Conservation (phyloP, 2,797 vertebrate genomes). For the Neostethus bicornis region DNA sequence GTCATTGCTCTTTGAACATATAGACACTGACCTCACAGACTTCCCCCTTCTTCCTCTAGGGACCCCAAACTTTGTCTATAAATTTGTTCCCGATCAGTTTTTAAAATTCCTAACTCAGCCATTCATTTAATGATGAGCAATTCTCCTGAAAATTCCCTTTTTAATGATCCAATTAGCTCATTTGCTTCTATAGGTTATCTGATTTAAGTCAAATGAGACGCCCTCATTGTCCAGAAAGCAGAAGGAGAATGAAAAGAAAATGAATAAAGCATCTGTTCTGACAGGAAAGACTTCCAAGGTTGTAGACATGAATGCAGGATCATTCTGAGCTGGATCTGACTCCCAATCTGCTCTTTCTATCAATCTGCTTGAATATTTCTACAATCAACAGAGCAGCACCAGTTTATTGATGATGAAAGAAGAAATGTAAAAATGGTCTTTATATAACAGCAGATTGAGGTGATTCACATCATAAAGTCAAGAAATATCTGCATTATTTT, state of each 20-base stretch:
- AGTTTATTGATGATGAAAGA: constrained; percentile 2
- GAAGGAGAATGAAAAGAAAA: constrained; percentile 26
- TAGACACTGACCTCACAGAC: constrained; percentile 14
- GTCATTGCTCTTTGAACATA: constrained; percentile 33
- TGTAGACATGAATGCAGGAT: constrained; percentile 23
- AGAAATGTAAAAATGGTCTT: constrained; percentile 7
- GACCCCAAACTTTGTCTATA: constrained; percentile 26
- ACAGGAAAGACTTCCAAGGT: constrained; percentile 46
- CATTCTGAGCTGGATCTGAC: constrained; percentile 23
- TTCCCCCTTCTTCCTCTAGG: constrained; percentile 8
- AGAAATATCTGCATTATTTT: constrained; percentile 7
- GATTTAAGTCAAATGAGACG: constrained; percentile 25
- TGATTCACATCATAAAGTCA: constrained; percentile 17
- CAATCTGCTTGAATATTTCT: constrained; percentile 14
- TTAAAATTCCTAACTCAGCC: constrained; percentile 26
- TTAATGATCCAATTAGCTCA: constrained; percentile 25
- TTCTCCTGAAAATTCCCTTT: constrained; percentile 26
- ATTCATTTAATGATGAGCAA: constrained; percentile 36
- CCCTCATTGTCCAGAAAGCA: constrained; percentile 31
- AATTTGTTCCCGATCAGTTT: constrained; percentile 12
- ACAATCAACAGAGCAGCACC: constrained; percentile 14
- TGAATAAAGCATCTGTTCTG: constrained; percentile 65
- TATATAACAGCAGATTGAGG: neutral
- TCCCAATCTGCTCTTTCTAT: constrained; percentile 51
- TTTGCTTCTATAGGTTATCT: constrained; percentile 43